Conservation (phyloP, 2,113 vertebrate genomes). For the Opisthocomus hoazin region DNA sequence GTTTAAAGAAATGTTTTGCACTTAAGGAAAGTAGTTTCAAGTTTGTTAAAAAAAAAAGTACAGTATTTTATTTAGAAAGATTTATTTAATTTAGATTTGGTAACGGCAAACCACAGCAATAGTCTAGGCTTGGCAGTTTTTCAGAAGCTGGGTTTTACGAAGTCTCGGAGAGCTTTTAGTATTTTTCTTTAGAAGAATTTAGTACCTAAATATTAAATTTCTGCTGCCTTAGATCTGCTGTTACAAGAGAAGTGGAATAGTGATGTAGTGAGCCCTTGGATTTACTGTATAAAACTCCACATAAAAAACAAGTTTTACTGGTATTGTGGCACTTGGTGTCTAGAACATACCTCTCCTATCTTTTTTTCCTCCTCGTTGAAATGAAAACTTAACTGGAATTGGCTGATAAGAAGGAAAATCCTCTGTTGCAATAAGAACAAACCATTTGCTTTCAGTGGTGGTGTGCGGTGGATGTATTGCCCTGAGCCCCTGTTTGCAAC, state of each 20-base stretch:
- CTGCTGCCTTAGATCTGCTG: neutral
- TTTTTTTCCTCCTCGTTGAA: neutral
- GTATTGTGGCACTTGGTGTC: neutral
- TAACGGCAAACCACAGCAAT: neutral
- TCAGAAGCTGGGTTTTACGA: neutral
- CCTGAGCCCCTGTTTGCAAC: neutral
- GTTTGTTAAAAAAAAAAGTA: neutral
- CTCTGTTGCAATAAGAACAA: neutral
- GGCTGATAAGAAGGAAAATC: neutral
- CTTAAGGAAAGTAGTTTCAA: neutral
- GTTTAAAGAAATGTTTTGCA: neutral
- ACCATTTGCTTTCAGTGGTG: neutral
- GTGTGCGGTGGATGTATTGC: neutral
- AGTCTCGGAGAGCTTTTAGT: neutral
- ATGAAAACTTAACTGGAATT: neutral
- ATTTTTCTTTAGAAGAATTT: too few relatives aligned
- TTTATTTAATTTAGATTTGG: neutral
- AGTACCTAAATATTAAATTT: too few relatives aligned
- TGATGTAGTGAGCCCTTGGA: neutral
- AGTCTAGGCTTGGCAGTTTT: neutral
- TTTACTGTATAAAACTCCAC: neutral
- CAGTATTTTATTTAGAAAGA: neutral
- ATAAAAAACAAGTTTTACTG: neutral
- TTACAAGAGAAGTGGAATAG: neutral
- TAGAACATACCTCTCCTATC: neutral